Evolutionary conservation across 2,888 invertebrate species (phyloP), one percentile per base, ranked within the genome.

Genomic region (Protonemura montana): DNA sequence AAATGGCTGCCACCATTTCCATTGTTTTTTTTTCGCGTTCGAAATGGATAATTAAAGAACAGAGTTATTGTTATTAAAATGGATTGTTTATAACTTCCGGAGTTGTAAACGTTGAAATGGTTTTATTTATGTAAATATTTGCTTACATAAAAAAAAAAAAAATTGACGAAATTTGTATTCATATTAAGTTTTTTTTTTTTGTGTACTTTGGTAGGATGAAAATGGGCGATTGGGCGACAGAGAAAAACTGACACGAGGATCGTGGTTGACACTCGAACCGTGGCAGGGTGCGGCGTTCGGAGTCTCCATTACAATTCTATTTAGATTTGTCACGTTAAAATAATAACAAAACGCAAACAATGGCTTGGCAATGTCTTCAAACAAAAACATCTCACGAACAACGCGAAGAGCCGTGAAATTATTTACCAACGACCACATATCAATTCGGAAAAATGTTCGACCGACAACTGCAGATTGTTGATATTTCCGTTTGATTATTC

Each of bases 41-140:
- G 82, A 82, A 85, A 82, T 76, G 85, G 85, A 87, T 87, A 87
- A 87, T 87, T 87, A 87, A 87, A 87, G 87, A 29, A 82, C 76
- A 85, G 83, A 84, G 87, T 87, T 87, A 85, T 86, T 87, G 87
- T 87, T 85, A 87, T 87, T 85, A 87, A 87, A 87, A 87, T 85
- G 85, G 59, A 27, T 85, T 86, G 87, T 86, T 87, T 86, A 86
- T 87, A 86, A 86, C 87, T 86, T 87, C 87, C 86, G 87, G 84
- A 81, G 78, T 42, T 41, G 28, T 86, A 27, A n/a, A 76, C 82
- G 81, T 30, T 59, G 35, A 16, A 76, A 77, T 77, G 81, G 35
- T 59, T 59, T 30, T 42, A 83, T 81, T 87, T 87, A 87, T 83
- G 87, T 87, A 87, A 82, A 87, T 87, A 28, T 86, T 76, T 85